These are phyloP conservation scores for Cervus canadensis DNA, from an alignment of 2,113 vertebrate genomes.

Conservation along the genomic window DNA sequence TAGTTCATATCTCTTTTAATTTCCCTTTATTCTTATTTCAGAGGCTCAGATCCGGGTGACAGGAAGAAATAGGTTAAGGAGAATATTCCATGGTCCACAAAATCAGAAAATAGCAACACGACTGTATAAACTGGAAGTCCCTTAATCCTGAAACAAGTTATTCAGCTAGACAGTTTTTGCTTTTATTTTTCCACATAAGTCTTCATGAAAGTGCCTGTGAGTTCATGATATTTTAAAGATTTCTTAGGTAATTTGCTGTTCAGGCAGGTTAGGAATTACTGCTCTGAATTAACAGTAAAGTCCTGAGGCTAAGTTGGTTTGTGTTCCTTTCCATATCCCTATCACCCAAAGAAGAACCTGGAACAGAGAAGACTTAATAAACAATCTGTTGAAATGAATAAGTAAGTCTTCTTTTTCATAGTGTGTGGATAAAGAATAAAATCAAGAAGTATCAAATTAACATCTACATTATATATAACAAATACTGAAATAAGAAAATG, in stretches of 20 bases:
- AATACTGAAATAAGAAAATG: not conserved
- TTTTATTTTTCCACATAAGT: not conserved
- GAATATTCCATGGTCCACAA: not conserved
- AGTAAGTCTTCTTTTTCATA: not conserved
- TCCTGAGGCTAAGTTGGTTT: not conserved
- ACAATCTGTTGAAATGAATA: not conserved
- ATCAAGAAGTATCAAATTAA: not conserved
- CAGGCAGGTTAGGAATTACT: not conserved
- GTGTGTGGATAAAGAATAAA: not conserved
- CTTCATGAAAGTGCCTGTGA: not conserved
- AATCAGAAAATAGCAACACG: not conserved
- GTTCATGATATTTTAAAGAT: not conserved
- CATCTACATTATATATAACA: not conserved
- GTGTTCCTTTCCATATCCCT: not conserved
- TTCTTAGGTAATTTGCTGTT: not conserved
- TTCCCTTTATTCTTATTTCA: constrained; percentile 18
- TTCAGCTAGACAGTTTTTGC: not conserved
- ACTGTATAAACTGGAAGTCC: not conserved
- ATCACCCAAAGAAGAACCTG: not conserved
- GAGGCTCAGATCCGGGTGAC: not conserved
- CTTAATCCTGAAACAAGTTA: not conserved
- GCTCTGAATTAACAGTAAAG: not conserved
- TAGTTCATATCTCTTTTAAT: not conserved
- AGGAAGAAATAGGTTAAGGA: not conserved
- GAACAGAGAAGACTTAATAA: not conserved